These are phyloP conservation scores for Esperia sulphurella DNA, from an alignment of 2,888 invertebrate genomes.

Conservation along the genomic window DNA sequence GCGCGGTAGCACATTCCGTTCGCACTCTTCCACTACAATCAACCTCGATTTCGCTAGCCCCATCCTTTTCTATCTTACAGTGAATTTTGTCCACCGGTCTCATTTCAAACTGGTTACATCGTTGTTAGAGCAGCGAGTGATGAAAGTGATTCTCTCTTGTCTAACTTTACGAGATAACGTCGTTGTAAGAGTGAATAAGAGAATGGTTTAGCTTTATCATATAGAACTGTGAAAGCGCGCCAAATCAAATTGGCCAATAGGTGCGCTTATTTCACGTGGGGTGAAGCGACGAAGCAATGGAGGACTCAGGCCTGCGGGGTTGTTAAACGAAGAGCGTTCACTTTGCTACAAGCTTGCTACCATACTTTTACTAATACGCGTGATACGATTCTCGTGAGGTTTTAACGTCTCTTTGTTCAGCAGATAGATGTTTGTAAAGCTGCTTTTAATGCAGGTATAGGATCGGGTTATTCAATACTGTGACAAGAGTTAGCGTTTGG, in stretches of 20 bases:
- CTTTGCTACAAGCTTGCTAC: slow-evolving; percentile 61
- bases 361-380: slow-evolving; percentile 54
- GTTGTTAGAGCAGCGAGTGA: slow-evolving; percentile 48
- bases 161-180: slow-evolving; percentile 27
- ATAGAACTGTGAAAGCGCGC: slow-evolving; percentile 67
- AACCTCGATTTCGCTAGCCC: slow-evolving; percentile 52
- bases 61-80: slow-evolving; percentile 41
- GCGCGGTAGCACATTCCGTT: slow-evolving; percentile 78
- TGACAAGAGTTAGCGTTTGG: slow-evolving; percentile 63
- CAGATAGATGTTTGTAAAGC: slow-evolving; percentile 51
- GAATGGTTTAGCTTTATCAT: slow-evolving; percentile 36
- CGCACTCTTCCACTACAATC: slow-evolving; percentile 70
- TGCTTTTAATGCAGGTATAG: slow-evolving; percentile 55
- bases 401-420: slow-evolving; percentile 72
- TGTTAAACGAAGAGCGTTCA: slow-evolving; percentile 72
- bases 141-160: slow-evolving; percentile 48
- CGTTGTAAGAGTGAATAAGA: slow-evolving; percentile 43
- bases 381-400: slow-evolving; percentile 34
- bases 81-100: slow-evolving; percentile 28
- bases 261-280: slow-evolving; percentile 51
- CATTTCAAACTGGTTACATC: slow-evolving; percentile 66
- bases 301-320: slow-evolving; percentile 61
- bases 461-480: slow-evolving; percentile 46
- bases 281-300: slow-evolving; percentile 74
- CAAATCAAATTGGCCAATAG: slow-evolving; percentile 65